phyloP scores from a whole-genome alignment of 2,797 vertebrate species.

The Galaxias olidus region DNA sequence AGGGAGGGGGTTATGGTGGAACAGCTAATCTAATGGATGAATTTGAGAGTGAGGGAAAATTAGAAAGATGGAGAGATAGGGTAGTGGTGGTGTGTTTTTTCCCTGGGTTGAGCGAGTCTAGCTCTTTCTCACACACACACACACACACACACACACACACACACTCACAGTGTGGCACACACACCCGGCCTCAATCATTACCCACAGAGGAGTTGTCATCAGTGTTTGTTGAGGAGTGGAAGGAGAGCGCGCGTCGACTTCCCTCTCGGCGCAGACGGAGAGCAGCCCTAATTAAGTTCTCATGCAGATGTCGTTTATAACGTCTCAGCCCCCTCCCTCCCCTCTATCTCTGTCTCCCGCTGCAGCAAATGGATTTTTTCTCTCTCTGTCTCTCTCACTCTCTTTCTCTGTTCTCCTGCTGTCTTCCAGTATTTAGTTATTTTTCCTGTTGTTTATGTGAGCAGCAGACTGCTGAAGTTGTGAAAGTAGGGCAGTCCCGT shows the following conservation, averaged over 20 bases:
- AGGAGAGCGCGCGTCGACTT: constrained; percentile 19
- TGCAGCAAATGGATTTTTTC: background rate
- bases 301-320: constrained; percentile 31
- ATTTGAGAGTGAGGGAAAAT: too few relatives aligned
- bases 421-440: background rate
- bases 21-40: too few relatives aligned
- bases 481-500: constrained; percentile 52
- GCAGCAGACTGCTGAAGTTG: constrained; percentile 24
- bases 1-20: too few relatives aligned
- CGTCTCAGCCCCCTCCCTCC: constrained; percentile 9
- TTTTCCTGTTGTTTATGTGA: background rate
- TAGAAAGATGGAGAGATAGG: too few relatives aligned
- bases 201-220: constrained; percentile 23
- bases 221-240: constrained; percentile 27
- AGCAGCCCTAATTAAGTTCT: constrained; percentile 41
- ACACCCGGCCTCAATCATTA: background rate
- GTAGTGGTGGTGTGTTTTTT: too few relatives aligned
- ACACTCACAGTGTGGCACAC: background rate
- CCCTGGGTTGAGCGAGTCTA: too few relatives aligned
- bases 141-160: background rate
- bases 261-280: constrained; percentile 28
- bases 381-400: background rate
- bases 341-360: background rate
- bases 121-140: background rate
- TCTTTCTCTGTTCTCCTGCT: constrained; percentile 3